Base-by-base conservation (phyloP, 92 coral and sea anemone genomes). In the Parazoanthus darwini region DNA sequence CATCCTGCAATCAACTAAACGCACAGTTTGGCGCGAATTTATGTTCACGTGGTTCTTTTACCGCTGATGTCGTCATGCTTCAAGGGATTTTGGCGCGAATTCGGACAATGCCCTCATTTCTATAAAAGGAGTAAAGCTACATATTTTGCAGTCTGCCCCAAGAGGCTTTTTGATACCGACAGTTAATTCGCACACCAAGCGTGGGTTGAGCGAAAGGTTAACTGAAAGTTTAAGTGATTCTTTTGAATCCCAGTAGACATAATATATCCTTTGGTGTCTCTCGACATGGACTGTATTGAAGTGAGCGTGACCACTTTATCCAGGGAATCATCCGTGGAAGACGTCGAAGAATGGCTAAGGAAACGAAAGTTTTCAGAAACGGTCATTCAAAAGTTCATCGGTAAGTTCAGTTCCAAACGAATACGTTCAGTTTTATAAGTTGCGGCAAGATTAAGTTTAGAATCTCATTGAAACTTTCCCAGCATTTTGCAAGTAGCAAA, bases 301-400 rank as follows among this genome's bases (percentile, higher is more conserved):
- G 6, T n/a, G 36, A 14, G 1, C 36, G 33, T 43, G 23, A 29
- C 10, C 1, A 6, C 13, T 22, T 9, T 29, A 9, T 82, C 80
- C 20, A 70, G 51, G 39, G 16, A 10, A 22, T 81, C 86, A 18
- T 90, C 66, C 13, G 50, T 71, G 14, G 37, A 37, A 26, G 92
- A 90, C 16, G 88, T 90, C 10, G 72, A 23, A 7, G 90, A 90
- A 23, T 90, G 93, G 93, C 78, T 90, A 75, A 87, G 35, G 50
- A 7, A 44, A 5, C 65, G 56, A 8, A 73, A 74, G 0, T 90
- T 90, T 76, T 67, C 87, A 29, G 33, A 42, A 23, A n/a, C 93
- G 25, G 77, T 87, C 26, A 50, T 87, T n/a, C 7, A 29, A 54
- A 82, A 48, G 25, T 90, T 90, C 56, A 82, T 70, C 46, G 85